Conservation (phyloP, 2,797 vertebrate species). For the Urocyon cinereoargenteus region DNA sequence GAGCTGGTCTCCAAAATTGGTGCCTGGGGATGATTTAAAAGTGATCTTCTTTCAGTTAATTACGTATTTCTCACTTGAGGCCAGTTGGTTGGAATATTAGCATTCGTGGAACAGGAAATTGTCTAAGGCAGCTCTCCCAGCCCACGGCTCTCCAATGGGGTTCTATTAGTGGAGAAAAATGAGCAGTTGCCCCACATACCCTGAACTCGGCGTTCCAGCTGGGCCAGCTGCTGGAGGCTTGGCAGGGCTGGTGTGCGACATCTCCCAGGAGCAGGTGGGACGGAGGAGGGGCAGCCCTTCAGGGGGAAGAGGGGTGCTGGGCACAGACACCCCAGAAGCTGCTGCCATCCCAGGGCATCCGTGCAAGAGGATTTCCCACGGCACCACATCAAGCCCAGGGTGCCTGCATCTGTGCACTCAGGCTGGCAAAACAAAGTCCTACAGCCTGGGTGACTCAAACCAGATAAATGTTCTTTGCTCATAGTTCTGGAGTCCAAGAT, state of each 20-base stretch:
- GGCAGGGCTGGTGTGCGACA: neutral
- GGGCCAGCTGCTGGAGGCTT: accelerated
- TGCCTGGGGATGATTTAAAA: neutral
- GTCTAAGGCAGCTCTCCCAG: neutral
- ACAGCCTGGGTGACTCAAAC: accelerated
- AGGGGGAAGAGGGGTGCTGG: neutral
- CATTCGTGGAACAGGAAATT: neutral
- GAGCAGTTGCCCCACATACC: neutral
- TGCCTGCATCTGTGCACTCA: accelerated
- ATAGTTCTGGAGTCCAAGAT: neutral
- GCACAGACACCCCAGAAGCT: neutral
- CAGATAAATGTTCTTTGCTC: neutral
- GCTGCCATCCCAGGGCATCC: accelerated
- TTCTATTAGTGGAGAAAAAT: neutral
- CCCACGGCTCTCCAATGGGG: neutral
- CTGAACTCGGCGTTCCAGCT: neutral
- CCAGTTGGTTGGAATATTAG: neutral
- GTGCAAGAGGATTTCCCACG: accelerated
- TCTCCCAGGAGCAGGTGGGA: neutral
- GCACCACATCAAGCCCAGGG: accelerated
- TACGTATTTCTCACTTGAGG: neutral
- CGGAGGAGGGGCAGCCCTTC: neutral
- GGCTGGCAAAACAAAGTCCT: neutral
- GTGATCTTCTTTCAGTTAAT: neutral
- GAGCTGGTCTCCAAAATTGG: neutral